phyloP scores from a whole-genome alignment of 2,113 vertebrate species.

The Sander lucioperca region DNA sequence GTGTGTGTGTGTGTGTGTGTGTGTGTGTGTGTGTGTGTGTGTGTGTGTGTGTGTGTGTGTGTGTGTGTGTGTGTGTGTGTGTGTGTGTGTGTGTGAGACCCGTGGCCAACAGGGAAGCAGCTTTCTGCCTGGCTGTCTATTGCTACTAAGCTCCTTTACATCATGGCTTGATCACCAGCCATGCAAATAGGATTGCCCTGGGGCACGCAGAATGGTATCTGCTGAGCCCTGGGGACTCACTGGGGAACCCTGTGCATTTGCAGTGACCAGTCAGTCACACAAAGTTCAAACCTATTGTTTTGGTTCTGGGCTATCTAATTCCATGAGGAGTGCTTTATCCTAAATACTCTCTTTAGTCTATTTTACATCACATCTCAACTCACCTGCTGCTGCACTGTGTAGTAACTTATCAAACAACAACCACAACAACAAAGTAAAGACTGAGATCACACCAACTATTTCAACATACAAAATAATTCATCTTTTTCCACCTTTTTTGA shows the following conservation, averaged over 20 bases:
- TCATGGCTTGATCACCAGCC: constrained; percentile 77
- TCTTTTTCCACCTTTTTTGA: no score
- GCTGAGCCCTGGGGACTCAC: constrained; percentile 63
- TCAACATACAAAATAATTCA: background rate
- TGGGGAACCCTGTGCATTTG: constrained; percentile 54
- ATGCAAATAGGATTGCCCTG: constrained; percentile 83
- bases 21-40: no score
- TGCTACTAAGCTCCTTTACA: constrained; percentile 83
- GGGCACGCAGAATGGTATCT: constrained; percentile 68
- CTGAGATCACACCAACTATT: background rate
- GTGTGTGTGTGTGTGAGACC: constrained; percentile 30
- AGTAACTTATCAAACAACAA: background rate
- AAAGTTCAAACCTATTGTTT: constrained; percentile 44
- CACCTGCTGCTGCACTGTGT: background rate
- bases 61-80: no score
- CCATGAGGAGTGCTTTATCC: background rate
- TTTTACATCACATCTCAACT: background rate
- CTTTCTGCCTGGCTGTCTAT: constrained; percentile 62
- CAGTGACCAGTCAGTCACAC: constrained; percentile 48
- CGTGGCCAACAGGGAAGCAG: constrained; percentile 55
- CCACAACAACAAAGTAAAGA: background rate
- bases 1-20: no score
- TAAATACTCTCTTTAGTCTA: background rate
- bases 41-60: no score
- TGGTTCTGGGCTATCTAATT: constrained; percentile 22